These are phyloP conservation scores for Zaprionus ornatus DNA, from an alignment of 1,140 invertebrate species.

Conservation along the genomic window DNA sequence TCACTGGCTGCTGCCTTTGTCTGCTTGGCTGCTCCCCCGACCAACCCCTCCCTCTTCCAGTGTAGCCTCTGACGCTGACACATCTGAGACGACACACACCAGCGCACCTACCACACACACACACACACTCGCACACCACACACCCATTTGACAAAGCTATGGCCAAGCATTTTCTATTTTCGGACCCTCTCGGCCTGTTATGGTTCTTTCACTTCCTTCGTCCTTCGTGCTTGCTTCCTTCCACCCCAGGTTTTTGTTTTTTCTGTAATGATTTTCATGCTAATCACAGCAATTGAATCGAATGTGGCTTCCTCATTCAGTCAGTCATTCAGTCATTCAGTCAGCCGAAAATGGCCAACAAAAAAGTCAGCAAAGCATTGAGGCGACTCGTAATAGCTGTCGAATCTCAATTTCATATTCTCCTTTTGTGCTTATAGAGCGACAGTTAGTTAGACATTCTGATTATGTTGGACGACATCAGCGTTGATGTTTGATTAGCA, in stretches of 20 bases:
- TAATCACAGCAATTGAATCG: slow-evolving; percentile 81
- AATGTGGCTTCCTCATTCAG: slow-evolving; percentile 50
- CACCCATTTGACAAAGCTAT: slow-evolving; percentile 76
- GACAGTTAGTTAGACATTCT: slow-evolving; percentile 15
- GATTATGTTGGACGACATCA: slow-evolving; percentile 15
- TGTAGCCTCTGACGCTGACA: slow-evolving; percentile 59
- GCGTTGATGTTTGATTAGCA: slow-evolving; percentile 36
- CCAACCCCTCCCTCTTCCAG: neutral
- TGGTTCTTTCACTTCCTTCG: slow-evolving; percentile 14
- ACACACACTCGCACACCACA: slow-evolving; percentile 44
- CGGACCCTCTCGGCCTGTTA: slow-evolving; percentile 42
- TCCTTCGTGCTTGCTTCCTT: slow-evolving; percentile 9
- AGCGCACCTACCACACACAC: slow-evolving; percentile 13
- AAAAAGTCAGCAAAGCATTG: neutral
- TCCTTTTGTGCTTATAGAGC: slow-evolving; percentile 17
- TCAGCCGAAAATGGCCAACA: slow-evolving; percentile 11
- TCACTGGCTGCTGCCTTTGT: slow-evolving; percentile 78
- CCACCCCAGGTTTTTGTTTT: slow-evolving; percentile 45
- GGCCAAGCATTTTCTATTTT: slow-evolving; percentile 64
- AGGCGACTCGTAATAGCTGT: slow-evolving; percentile 34
- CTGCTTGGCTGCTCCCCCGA: slow-evolving; percentile 59
- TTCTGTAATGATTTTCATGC: slow-evolving; percentile 80
- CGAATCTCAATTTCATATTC: slow-evolving; percentile 49
- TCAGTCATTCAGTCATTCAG: slow-evolving; percentile 12
- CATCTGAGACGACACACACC: slow-evolving; percentile 68